Conservation (phyloP, 2,888 invertebrate genomes). For the Microplitis deprimator region DNA sequence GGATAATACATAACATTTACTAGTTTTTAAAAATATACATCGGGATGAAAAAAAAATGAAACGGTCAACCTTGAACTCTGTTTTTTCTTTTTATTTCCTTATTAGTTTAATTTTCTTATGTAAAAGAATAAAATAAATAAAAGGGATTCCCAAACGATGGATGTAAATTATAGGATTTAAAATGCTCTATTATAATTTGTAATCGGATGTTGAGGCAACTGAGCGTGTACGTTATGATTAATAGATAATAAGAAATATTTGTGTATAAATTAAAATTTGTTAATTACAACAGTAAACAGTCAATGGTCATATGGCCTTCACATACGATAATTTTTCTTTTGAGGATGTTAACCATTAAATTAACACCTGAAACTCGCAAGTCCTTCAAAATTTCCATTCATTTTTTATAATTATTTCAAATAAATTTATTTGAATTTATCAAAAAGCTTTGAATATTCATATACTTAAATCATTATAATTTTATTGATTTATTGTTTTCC, state of each 20-base stretch:
- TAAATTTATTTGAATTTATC: background rate
- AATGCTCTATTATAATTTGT: background rate
- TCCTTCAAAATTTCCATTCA: constrained; percentile 22
- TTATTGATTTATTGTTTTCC: background rate
- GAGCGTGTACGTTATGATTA: constrained; percentile 1
- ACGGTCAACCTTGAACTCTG: background rate
- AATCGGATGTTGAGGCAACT: background rate
- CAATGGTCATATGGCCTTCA: background rate
- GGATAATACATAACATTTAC: background rate
- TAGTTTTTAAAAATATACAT: background rate
- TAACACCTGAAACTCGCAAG: constrained; percentile 16
- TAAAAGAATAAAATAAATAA: background rate
- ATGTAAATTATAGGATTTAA: background rate
- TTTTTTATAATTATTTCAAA: background rate
- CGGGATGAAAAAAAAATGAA: background rate
- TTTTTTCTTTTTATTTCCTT: background rate
- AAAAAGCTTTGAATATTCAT: too few relatives aligned
- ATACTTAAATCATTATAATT: too few relatives aligned
- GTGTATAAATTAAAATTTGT: background rate
- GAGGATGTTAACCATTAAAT: constrained; percentile 8
- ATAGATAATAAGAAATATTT: background rate
- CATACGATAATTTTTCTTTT: background rate
- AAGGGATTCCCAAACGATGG: constrained; percentile 1
- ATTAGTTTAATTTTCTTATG: background rate
- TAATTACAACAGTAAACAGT: constrained; percentile 1